Conservation (phyloP, 2,113 vertebrate species). For the Corythornis vintsioides region DNA sequence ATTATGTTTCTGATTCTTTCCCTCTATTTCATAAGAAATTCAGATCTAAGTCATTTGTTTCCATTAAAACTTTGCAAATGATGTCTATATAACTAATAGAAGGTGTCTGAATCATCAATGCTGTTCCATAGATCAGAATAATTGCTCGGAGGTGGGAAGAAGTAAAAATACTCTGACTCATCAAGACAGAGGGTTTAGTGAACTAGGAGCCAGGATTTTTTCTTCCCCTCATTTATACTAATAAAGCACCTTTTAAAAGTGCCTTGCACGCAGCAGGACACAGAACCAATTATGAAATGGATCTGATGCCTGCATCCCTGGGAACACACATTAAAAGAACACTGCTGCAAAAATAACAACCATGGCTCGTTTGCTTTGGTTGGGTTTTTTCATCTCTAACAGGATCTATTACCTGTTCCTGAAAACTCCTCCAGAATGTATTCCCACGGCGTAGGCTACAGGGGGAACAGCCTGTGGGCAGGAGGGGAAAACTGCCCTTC, state of each 20-base stretch:
- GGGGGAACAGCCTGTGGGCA: rapidly evolving
- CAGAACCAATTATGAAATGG: constrained; percentile 32
- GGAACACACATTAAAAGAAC: neutral
- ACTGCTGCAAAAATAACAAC: neutral
- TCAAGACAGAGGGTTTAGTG: neutral
- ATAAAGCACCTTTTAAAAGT: constrained; percentile 18
- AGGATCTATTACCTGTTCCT: neutral
- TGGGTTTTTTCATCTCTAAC: neutral
- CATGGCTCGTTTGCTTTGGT: neutral
- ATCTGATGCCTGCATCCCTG: neutral
- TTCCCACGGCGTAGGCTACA: neutral
- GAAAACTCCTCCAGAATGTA: neutral
- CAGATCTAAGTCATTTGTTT: neutral
- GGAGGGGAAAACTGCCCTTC: neutral
- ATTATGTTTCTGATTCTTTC: neutral
- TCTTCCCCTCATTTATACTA: neutral
- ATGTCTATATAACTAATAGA: neutral
- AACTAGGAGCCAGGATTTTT: constrained; percentile 45
- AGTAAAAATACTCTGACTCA: constrained; percentile 49
- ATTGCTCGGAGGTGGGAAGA: constrained; percentile 56
- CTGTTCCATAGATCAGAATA: constrained; percentile 39
- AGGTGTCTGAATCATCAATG: constrained; percentile 36
- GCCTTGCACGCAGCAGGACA: neutral
- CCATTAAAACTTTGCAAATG: constrained; percentile 13
- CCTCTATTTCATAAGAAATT: neutral